Percentiles rank a stretch among this genome's conserved stretches.
These are phyloP conservation scores for Gallinago paraguaiae DNA, from an alignment of 2,113 vertebrate genomes.

Conservation along the genomic window DNA sequence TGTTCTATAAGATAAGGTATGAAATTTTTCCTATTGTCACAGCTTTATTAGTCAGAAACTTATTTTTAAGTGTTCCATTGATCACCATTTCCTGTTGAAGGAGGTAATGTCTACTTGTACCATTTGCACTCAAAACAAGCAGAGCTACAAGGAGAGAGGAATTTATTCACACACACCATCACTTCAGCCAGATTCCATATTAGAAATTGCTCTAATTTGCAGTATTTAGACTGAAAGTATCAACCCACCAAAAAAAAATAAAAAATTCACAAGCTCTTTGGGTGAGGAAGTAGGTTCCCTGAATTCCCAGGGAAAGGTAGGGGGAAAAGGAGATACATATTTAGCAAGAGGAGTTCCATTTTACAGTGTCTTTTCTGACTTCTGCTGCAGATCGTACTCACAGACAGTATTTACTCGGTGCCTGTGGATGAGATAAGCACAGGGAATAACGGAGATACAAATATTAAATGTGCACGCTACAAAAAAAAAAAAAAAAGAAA, in stretches of 20 bases:
- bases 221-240: neutral
- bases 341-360: neutral
- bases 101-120: neutral
- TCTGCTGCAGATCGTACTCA: neutral
- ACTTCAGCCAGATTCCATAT: neutral
- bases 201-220: neutral
- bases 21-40: conserved; percentile 30
- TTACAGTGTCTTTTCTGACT: neutral
- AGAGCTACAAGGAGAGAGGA: neutral
- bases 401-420: neutral
- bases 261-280: neutral
- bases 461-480: neutral
- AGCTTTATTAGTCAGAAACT: conserved; percentile 21
- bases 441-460: neutral
- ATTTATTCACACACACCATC: neutral
- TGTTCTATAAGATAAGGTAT: conserved; percentile 24
- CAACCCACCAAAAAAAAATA: neutral
- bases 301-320: neutral
- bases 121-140: conserved; percentile 22
- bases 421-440: neutral
- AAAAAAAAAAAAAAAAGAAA: neutral
- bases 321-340: neutral
- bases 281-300: neutral
- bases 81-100: conserved; percentile 42
- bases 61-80: conserved; percentile 49